Conservation (phyloP, 2,888 invertebrate species). For the Colletes collaris region DNA sequence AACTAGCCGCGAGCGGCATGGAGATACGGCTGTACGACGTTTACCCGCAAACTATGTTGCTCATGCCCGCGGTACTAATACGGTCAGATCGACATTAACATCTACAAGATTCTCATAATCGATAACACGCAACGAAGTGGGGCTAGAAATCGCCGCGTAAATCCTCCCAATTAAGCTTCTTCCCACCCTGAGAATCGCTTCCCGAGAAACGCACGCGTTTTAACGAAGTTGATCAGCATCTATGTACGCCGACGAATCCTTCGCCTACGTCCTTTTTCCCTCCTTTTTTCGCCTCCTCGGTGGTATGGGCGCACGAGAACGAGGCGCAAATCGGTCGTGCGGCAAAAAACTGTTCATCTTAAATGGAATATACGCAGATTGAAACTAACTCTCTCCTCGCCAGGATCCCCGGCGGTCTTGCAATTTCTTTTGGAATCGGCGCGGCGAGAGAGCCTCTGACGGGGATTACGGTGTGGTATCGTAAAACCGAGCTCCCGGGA, state of each 20-base stretch:
- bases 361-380: conserved; percentile 47
- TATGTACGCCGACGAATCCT: not conserved
- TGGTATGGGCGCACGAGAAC: too few relatives aligned
- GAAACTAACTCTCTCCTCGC: conserved; percentile 31
- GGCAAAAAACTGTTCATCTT: conserved; percentile 38
- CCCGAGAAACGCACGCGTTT: conserved; percentile 1
- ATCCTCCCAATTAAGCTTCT: conserved; percentile 37
- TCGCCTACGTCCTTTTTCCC: not conserved
- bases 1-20: not conserved
- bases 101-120: conserved; percentile 28
- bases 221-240: conserved; percentile 22
- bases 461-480: conserved; percentile 24
- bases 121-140: conserved; percentile 23
- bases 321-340: conserved; percentile 2
- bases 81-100: conserved; percentile 34
- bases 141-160: conserved; percentile 27
- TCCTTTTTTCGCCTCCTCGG: not conserved
- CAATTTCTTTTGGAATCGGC: conserved; percentile 31
- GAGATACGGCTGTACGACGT: not conserved
- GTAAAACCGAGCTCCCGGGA: conserved; percentile 17
- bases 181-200: conserved; percentile 2
- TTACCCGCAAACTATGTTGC: conserved; percentile 2
- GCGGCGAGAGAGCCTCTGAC: conserved; percentile 1
- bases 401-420: conserved; percentile 3
- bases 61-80: not conserved